Conservation (phyloP, 2,888 invertebrate species). For the Eupithecia dodoneata region DNA sequence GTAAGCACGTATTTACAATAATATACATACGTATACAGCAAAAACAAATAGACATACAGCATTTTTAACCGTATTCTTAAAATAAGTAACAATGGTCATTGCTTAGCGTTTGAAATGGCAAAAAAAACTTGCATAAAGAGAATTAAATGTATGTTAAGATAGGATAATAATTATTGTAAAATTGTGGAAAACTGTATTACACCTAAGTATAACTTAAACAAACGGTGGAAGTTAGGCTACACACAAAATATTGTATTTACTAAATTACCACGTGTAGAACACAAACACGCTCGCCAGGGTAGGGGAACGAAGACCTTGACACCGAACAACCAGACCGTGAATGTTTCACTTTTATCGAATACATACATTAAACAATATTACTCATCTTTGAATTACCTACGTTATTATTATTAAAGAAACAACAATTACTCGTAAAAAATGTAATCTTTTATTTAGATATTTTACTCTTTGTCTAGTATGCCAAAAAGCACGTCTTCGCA, state of each 20-base stretch:
- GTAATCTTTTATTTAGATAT: not conserved
- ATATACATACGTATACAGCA: too few species aligned
- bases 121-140: not conserved
- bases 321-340: conserved; percentile 65
- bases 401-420: conserved; percentile 10
- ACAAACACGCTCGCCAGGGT: conserved; percentile 45
- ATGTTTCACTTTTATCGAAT: conserved; percentile 62
- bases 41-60: too few species aligned
- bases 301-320: conserved; percentile 69
- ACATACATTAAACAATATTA: conserved; percentile 49
- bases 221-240: not conserved
- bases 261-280: not conserved
- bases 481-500: not conserved
- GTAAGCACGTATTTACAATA: not conserved
- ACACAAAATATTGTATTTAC: not conserved
- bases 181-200: not conserved
- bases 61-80: too few species aligned
- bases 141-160: not conserved
- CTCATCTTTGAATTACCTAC: conserved; percentile 30
- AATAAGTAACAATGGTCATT: too few species aligned
- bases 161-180: not conserved
- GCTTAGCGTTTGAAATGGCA: not conserved
- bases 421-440: not conserved
- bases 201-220: not conserved
- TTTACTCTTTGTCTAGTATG: not conserved